Percentiles rank a stretch among this genome's conserved stretches.
These are phyloP conservation scores for Sebastes aleutianus DNA, from an alignment of 2,797 vertebrate genomes.

Conservation along the genomic window DNA sequence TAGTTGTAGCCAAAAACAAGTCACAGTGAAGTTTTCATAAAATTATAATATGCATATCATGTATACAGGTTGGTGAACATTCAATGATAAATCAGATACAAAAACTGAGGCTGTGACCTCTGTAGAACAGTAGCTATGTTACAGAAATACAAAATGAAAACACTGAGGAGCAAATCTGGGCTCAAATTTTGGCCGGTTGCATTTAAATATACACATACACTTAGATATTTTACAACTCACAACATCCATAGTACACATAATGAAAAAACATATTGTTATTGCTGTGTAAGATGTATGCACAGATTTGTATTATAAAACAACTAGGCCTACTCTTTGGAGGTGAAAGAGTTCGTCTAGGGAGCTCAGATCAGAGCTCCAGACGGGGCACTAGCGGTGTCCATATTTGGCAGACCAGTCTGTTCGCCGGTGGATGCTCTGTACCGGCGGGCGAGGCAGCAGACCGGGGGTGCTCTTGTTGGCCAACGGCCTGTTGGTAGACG, in stretches of 20 bases:
- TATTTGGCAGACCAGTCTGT: constrained; percentile 96
- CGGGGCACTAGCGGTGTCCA: constrained; percentile 83
- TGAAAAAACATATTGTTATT: constrained; percentile 77
- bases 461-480: constrained; percentile 84
- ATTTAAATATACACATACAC: constrained; percentile 56
- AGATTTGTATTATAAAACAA: constrained; percentile 69
- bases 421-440: constrained; percentile 87
- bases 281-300: constrained; percentile 78
- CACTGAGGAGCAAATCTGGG: constrained; percentile 38
- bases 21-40: constrained; percentile 55
- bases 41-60: constrained; percentile 59
- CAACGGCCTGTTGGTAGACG: constrained; percentile 75
- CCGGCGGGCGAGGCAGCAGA: constrained; percentile 79
- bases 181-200: constrained; percentile 51
- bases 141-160: constrained; percentile 56
- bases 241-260: constrained; percentile 66
- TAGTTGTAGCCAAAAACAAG: constrained; percentile 40
- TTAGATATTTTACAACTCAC: constrained; percentile 62
- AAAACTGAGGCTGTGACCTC: constrained; percentile 44
- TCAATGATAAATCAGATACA: constrained; percentile 42
- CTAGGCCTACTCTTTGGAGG: constrained; percentile 74
- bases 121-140: constrained; percentile 31
- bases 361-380: constrained; percentile 21
- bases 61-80: constrained; percentile 54
- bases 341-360: constrained; percentile 46